Evolutionary conservation across 2,888 invertebrate genomes (phyloP).

Genomic region (Tinea pellionella): DNA sequence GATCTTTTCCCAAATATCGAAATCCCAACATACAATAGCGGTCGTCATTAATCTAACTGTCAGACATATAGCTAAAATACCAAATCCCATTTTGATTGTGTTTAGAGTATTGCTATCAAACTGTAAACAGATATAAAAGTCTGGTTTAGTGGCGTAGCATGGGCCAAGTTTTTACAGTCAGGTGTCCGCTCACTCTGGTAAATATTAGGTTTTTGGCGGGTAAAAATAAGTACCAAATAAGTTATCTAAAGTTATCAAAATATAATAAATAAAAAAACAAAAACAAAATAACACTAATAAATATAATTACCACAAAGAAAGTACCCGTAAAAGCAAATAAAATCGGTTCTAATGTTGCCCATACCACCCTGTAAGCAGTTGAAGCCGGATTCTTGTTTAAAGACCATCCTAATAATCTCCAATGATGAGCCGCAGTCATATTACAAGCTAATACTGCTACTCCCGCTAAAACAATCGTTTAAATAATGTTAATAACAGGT

Average conservation of each 20-base stretch:
- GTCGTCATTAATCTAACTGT: slow-evolving; percentile 35
- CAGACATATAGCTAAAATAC: slow-evolving; percentile 40
- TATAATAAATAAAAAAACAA: too few species aligned
- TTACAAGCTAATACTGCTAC: slow-evolving; percentile 56
- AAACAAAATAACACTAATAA: too few species aligned
- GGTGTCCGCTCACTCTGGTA: too few species aligned
- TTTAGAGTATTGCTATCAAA: slow-evolving; percentile 30
- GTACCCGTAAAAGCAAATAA: slow-evolving; percentile 56
- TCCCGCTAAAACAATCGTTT: slow-evolving; percentile 32
- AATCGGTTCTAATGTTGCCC: slow-evolving; percentile 48
- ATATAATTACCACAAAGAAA: slow-evolving; percentile 51
- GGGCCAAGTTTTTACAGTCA: too few species aligned
- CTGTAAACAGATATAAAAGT: slow-evolving; percentile 27
- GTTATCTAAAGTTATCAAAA: too few species aligned
- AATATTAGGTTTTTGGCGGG: too few species aligned
- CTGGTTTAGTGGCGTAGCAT: too few species aligned
- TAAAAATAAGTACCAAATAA: too few species aligned
- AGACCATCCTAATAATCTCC: slow-evolving; percentile 48
- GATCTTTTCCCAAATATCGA: slow-evolving; percentile 68
- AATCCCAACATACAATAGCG: slow-evolving; percentile 45
- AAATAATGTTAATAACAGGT: too few species aligned
- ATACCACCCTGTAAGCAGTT: slow-evolving; percentile 49
- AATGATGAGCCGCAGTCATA: slow-evolving; percentile 46
- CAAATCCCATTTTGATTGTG: slow-evolving; percentile 44
- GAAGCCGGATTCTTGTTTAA: slow-evolving; percentile 52